phyloP scores from a whole-genome alignment of 2,797 vertebrate genomes.

The Orestias chungarensis region DNA sequence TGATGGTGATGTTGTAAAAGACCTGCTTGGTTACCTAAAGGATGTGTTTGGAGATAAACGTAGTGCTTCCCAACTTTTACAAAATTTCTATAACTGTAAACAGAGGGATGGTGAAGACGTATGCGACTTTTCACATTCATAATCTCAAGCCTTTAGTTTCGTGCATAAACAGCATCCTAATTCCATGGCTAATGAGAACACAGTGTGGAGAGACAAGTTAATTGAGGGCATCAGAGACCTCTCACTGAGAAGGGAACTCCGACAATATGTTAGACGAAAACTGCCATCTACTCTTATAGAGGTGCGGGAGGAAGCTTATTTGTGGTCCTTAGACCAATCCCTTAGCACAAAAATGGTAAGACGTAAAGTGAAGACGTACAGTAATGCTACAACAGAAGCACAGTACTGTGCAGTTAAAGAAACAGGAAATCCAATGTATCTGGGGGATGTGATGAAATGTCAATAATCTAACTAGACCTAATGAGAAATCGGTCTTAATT shows the following conservation, averaged over 20 bases:
- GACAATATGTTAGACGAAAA: not conserved
- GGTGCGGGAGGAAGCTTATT: not conserved
- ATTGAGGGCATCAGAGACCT: not conserved
- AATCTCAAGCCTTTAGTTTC: not conserved
- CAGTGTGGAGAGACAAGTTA: not conserved
- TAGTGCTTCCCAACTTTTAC: not conserved
- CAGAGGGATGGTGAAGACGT: not conserved
- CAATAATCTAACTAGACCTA: not conserved
- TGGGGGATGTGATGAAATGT: not conserved
- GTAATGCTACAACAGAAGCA: not conserved
- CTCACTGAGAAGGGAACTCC: not conserved
- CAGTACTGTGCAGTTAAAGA: slow-evolving; percentile 1
- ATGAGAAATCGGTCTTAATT: not conserved
- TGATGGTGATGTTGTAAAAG: not conserved
- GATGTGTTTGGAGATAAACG: not conserved
- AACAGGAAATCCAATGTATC: not conserved
- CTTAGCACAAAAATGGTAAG: not conserved
- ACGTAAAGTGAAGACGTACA: not conserved
- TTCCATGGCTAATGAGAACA: not conserved
- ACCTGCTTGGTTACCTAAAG: not conserved
- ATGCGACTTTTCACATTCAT: not conserved
- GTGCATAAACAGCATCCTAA: not conserved
- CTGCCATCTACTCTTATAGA: not conserved
- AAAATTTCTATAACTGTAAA: slow-evolving; percentile 1
- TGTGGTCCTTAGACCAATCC: not conserved